phyloP scores from a whole-genome alignment of 2,797 vertebrate species.

The Bucorvus abyssinicus region DNA sequence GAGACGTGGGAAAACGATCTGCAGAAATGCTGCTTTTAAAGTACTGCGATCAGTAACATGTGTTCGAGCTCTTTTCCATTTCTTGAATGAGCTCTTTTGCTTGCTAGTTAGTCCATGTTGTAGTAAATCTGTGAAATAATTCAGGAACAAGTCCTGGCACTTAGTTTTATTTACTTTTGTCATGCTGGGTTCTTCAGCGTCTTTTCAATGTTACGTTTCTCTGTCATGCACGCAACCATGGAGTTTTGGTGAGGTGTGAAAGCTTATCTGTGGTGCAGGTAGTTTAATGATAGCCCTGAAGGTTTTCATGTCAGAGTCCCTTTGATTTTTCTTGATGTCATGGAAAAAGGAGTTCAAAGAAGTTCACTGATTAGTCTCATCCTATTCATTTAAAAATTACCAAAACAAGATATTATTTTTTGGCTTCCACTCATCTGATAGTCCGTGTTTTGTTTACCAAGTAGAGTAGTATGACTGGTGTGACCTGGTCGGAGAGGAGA shows the following conservation, averaged over 20 bases:
- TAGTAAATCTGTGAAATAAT: too few relatives aligned
- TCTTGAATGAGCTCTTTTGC: neutral
- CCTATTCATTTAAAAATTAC: neutral
- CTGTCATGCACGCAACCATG: neutral
- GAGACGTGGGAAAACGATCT: fast-evolving
- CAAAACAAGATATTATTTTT: neutral
- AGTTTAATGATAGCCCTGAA: neutral
- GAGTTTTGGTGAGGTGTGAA: neutral
- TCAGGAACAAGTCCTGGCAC: too few relatives aligned
- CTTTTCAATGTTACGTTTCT: fast-evolving
- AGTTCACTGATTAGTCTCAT: conserved; percentile 20
- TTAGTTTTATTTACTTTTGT: neutral
- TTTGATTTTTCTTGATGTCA: conserved; percentile 28
- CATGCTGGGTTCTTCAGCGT: fast-evolving
- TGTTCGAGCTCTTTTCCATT: fast-evolving
- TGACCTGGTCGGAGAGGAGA: neutral
- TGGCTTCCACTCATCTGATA: neutral
- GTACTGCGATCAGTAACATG: neutral
- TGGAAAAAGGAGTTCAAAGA: neutral
- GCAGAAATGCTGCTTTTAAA: neutral
- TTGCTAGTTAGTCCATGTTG: neutral
- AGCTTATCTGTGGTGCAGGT: neutral
- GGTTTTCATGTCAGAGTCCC: neutral
- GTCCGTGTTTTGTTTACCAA: neutral
- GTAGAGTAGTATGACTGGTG: neutral